A percentile compares a stretch with the other conserved stretches of the same genome.
phyloP scores from a whole-genome alignment of 23 tunicate genomes.

The Corella eumyota region DNA sequence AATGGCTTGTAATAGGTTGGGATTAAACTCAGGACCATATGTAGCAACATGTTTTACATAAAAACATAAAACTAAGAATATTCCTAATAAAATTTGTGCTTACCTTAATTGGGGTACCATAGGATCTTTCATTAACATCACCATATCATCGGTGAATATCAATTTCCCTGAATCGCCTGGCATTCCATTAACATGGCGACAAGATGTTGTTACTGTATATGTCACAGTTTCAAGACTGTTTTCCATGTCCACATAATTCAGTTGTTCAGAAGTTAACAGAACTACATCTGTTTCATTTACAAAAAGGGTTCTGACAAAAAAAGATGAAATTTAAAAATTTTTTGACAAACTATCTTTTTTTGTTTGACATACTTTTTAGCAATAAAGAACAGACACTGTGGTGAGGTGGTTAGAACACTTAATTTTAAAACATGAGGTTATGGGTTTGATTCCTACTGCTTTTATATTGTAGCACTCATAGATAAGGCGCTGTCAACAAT shows the following conservation, averaged over 20 bases:
- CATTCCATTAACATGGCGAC: constrained; percentile 8
- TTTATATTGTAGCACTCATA: no score
- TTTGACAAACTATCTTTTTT: neutral
- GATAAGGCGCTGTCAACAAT: no score
- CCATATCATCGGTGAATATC: constrained; percentile 61
- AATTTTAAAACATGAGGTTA: no score
- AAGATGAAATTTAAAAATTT: neutral
- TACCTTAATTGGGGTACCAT: constrained; percentile 56
- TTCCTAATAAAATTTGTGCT: neutral
- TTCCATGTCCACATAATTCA: constrained; percentile 64
- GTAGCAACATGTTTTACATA: no score
- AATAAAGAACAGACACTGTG: no score
- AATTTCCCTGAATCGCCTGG: constrained; percentile 43
- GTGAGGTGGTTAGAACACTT: no score
- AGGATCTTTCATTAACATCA: constrained; percentile 84
- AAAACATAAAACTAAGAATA: no score
- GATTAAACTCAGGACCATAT: no score
- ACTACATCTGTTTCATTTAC: constrained; percentile 80
- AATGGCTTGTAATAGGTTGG: no score
- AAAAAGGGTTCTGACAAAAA: constrained; percentile 29
- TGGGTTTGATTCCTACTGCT: no score
- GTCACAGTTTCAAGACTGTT: constrained; percentile 29
- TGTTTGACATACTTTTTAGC: no score
- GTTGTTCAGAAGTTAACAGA: constrained; percentile 24
- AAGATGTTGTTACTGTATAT: constrained; percentile 23